Conservation (phyloP, 2,113 vertebrate species). For the Lagopus muta region DNA sequence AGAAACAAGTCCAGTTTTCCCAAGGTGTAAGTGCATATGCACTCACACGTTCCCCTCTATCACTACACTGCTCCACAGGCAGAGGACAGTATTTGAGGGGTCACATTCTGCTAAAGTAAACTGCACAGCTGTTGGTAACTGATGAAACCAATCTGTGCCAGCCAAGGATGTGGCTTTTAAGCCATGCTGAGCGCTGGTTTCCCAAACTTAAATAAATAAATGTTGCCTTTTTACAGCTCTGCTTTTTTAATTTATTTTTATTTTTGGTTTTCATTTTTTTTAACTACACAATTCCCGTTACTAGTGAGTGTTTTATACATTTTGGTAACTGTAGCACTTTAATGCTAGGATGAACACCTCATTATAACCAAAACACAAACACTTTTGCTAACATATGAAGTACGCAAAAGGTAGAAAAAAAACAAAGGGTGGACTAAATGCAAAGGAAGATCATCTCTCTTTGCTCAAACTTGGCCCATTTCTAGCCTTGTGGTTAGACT, state of each 20-base stretch:
- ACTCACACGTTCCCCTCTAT: neutral
- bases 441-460: neutral
- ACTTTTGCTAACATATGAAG: neutral
- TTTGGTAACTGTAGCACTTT: neutral
- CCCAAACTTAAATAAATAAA: constrained; percentile 11
- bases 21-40: neutral
- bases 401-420: neutral
- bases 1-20: neutral
- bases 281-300: neutral
- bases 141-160: neutral
- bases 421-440: neutral
- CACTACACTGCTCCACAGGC: neutral
- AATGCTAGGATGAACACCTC: neutral
- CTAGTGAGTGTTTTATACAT: neutral
- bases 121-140: neutral
- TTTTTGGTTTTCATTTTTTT: neutral
- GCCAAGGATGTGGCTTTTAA: constrained; percentile 29
- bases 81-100: neutral
- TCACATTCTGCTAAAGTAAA: neutral
- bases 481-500: neutral
- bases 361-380: neutral
- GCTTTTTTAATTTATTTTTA: neutral
- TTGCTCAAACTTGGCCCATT: neutral
- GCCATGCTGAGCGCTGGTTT: neutral
- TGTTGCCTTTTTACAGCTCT: neutral